Evolutionary conservation across 92 coral and sea anemone species (phyloP).

Genomic region (Actinostola sp.): DNA sequence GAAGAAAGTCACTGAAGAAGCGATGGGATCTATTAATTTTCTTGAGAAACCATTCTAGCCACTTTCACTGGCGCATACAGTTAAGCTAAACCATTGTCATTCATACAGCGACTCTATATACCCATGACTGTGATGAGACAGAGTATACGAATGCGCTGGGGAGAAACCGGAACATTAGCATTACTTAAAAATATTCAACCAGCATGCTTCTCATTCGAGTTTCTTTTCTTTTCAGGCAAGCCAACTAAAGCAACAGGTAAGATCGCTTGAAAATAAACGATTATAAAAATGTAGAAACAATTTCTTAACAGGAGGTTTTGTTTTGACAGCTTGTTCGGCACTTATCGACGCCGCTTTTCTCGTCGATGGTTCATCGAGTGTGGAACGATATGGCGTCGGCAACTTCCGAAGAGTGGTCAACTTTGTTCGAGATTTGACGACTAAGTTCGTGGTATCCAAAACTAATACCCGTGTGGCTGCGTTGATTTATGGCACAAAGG

Average conservation of each 20-base stretch:
- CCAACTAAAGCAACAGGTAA: constrained; percentile 70
- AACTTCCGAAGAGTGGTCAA: constrained; percentile 76
- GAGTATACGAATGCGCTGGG: too few species aligned
- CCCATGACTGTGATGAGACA: too few species aligned
- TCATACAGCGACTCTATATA: too few species aligned
- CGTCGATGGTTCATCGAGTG: constrained; percentile 85
- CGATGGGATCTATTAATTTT: too few species aligned
- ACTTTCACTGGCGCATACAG: too few species aligned
- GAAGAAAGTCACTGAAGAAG: too few species aligned
- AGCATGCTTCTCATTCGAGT: too few species aligned
- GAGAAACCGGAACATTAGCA: too few species aligned
- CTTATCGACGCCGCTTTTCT: constrained; percentile 79
- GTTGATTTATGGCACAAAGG: constrained; percentile 66
- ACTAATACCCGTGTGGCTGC: constrained; percentile 61
- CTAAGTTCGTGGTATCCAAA: constrained; percentile 75
- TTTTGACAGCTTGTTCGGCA: constrained; percentile 67
- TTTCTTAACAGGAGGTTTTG: neutral
- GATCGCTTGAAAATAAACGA: neutral
- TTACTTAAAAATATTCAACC: neutral
- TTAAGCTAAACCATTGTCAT: too few species aligned
- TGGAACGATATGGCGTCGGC: constrained; percentile 83
- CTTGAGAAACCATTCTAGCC: too few species aligned
- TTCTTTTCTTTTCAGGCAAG: constrained; percentile 35
- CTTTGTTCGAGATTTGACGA: constrained; percentile 71
- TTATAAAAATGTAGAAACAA: neutral